phyloP scores from a whole-genome alignment of 2,888 invertebrate genomes.

The Noctua comes region DNA sequence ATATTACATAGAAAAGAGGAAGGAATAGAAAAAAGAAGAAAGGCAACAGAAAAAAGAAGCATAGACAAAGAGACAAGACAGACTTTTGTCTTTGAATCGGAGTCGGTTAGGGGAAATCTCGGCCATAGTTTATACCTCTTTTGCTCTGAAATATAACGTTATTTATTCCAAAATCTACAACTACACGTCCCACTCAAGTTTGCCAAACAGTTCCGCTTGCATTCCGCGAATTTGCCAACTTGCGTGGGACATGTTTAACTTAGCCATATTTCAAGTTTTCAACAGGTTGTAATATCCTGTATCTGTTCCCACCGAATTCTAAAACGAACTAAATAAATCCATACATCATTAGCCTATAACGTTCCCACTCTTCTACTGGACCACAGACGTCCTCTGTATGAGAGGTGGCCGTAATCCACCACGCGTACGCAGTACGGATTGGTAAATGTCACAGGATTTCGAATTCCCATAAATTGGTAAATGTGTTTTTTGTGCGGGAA shows the following conservation, averaged over 20 bases:
- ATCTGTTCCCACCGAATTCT: background rate
- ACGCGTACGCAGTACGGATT: no score
- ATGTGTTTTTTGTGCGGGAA: no score
- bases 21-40: background rate
- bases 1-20: background rate
- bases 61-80: background rate
- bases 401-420: no score
- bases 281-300: slow-evolving; percentile 28
- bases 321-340: background rate
- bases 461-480: no score
- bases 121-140: background rate
- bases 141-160: background rate
- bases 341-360: background rate
- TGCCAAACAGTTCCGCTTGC: slow-evolving; percentile 17
- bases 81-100: background rate
- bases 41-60: background rate
- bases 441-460: no score
- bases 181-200: slow-evolving; percentile 35
- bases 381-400: background rate
- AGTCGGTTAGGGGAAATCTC: background rate
- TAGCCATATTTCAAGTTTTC: slow-evolving; percentile 14
- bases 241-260: slow-evolving; percentile 27
- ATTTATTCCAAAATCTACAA: slow-evolving; percentile 10
- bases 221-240: slow-evolving; percentile 32
- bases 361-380: no score